A percentile compares a stretch with the other conserved stretches of the same genome.
phyloP scores from a whole-genome alignment of 2,113 vertebrate species.

The Xerus inauris region DNA sequence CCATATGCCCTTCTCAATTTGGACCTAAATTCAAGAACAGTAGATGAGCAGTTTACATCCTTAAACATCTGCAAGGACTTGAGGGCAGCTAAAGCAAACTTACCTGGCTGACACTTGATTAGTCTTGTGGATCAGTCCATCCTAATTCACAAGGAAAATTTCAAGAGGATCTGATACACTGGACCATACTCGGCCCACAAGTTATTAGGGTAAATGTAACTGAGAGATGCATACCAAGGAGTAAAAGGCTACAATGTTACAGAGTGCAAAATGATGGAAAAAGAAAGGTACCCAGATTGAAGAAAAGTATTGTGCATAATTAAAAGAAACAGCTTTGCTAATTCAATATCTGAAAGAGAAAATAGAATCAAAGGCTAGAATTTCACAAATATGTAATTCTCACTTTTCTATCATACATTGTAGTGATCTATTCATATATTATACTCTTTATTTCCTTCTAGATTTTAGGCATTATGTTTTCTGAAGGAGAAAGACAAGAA shows the following conservation, averaged over 20 bases:
- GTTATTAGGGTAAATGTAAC: background rate
- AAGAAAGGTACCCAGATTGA: background rate
- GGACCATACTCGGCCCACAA: background rate
- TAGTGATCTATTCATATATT: background rate
- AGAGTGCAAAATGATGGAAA: background rate
- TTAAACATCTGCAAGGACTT: background rate
- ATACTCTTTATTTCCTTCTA: background rate
- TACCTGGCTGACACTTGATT: background rate
- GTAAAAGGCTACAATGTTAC: background rate
- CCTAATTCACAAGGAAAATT: background rate
- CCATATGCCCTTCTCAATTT: background rate
- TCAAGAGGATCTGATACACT: background rate
- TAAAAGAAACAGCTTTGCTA: background rate
- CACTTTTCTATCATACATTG: background rate
- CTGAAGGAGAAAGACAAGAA: background rate
- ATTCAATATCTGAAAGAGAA: background rate
- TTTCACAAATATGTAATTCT: background rate
- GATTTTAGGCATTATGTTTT: background rate
- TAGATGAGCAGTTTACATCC: background rate
- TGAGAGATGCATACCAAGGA: background rate
- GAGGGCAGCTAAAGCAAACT: background rate
- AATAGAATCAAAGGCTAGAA: background rate
- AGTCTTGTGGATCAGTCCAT: background rate
- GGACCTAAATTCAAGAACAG: background rate
- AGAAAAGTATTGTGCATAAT: background rate